Percentiles rank a stretch among this genome's conserved stretches.
Evolutionary conservation across 2,797 vertebrate genomes (phyloP).

Genomic region (Diplodus sargus): DNA sequence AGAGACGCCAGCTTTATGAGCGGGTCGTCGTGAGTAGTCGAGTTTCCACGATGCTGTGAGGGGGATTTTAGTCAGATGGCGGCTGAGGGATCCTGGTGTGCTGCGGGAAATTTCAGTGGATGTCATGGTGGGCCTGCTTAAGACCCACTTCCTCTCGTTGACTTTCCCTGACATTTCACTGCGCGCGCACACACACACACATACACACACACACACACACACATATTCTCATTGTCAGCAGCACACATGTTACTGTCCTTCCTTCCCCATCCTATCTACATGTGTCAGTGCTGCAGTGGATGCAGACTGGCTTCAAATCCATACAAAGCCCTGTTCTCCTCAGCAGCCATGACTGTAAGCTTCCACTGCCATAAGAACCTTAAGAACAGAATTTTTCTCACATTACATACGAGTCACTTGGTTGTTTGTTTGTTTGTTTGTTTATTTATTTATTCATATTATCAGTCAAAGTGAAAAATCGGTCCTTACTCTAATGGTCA

Average conservation of each 20-base stretch:
- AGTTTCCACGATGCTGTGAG: constrained; percentile 57
- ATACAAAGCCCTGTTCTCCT: constrained; percentile 34
- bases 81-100: constrained; percentile 63
- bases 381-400: constrained; percentile 9
- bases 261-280: constrained; percentile 21
- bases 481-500: constrained; percentile 17
- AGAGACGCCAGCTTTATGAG: constrained; percentile 67
- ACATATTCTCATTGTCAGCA: constrained; percentile 23
- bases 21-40: constrained; percentile 49
- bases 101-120: constrained; percentile 61
- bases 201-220: constrained; percentile 3
- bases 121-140: constrained; percentile 66
- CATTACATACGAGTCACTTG: constrained; percentile 10
- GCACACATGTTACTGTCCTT: constrained; percentile 14
- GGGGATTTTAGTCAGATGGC: constrained; percentile 73
- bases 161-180: constrained; percentile 36
- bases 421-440: constrained; percentile 35
- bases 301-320: constrained; percentile 42
- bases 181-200: constrained; percentile 21
- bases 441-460: constrained; percentile 3
- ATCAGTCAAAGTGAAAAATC: constrained; percentile 10
- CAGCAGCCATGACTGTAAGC: constrained; percentile 31
- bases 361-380: constrained; percentile 11
- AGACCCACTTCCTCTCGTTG: constrained; percentile 47
- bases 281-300: constrained; percentile 46